Conservation (phyloP, 1,140 invertebrate genomes). For the Bombyx mandarina region DNA sequence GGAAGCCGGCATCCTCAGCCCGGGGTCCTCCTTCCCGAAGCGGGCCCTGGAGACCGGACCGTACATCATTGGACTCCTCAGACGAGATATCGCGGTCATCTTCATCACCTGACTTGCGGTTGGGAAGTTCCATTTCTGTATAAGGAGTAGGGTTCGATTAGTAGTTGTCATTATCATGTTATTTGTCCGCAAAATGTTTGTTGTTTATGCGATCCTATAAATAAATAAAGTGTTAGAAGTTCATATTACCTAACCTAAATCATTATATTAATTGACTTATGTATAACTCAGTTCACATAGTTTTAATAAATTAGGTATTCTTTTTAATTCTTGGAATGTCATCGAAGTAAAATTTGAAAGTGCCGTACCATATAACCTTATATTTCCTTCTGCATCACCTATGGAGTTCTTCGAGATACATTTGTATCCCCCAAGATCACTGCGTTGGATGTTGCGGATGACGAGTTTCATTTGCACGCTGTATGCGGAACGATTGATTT, state of each 20-base stretch:
- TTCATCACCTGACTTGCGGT: conserved; percentile 51
- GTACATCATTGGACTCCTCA: conserved; percentile 58
- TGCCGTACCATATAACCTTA: conserved; percentile 86
- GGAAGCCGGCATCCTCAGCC: conserved; percentile 48
- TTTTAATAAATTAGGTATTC: too few species aligned
- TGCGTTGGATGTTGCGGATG: conserved; percentile 80
- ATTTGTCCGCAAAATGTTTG: not conserved
- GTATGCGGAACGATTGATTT: conserved; percentile 81
- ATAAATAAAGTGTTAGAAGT: not conserved
- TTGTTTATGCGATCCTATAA: conserved; percentile 2
- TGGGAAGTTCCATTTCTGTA: conserved; percentile 66
- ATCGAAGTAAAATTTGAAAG: not conserved
- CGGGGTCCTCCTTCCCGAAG: conserved; percentile 52
- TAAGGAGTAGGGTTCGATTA: conserved; percentile 4
- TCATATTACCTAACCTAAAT: too few species aligned
- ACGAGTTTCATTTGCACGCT: conserved; percentile 85
- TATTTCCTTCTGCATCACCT: conserved; percentile 88
- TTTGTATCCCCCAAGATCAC: conserved; percentile 90
- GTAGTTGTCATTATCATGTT: not conserved
- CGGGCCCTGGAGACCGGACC: conserved; percentile 58
- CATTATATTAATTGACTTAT: too few species aligned
- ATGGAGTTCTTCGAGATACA: conserved; percentile 94
- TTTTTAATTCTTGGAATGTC: not conserved
- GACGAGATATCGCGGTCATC: conserved; percentile 44
- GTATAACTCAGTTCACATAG: too few species aligned